phyloP scores from a whole-genome alignment of 2,113 vertebrate genomes.

The Speoplatyrhinus poulsoni region DNA sequence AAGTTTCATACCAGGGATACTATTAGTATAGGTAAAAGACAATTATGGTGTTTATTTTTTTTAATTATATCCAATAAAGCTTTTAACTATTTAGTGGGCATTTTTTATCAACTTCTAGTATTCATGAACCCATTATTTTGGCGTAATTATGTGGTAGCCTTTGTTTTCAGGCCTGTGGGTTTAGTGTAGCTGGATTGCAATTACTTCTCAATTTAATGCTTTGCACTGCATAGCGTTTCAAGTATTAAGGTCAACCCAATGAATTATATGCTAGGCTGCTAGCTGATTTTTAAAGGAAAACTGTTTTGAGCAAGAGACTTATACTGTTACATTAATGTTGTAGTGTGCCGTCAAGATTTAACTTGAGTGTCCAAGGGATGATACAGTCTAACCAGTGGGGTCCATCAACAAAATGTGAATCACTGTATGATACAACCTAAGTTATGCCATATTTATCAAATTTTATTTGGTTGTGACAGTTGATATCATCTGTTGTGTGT shows the following conservation, averaged over 20 bases:
- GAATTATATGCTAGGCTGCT: not conserved
- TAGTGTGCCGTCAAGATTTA: no score
- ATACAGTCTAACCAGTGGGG: not conserved
- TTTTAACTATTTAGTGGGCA: not conserved
- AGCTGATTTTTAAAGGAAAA: not conserved
- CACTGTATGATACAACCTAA: not conserved
- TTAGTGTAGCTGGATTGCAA: not conserved
- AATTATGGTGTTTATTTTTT: not conserved
- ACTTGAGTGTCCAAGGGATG: no score
- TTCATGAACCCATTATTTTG: not conserved
- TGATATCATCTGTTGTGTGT: no score
- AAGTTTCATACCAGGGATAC: not conserved
- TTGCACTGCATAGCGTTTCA: not conserved
- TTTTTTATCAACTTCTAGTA: not conserved
- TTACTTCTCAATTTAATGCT: not conserved
- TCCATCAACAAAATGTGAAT: slow-evolving; percentile 23
- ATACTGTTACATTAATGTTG: no score
- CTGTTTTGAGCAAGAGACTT: no score
- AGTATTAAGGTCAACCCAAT: slow-evolving; percentile 10
- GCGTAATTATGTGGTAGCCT: not conserved
- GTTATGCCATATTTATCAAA: no score
- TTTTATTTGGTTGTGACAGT: no score
- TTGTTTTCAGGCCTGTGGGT: not conserved
- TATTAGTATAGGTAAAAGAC: not conserved
- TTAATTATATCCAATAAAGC: not conserved